These are phyloP conservation scores for Xenopus laevis DNA, from an alignment of 2,113 vertebrate species.

Conservation along the genomic window DNA sequence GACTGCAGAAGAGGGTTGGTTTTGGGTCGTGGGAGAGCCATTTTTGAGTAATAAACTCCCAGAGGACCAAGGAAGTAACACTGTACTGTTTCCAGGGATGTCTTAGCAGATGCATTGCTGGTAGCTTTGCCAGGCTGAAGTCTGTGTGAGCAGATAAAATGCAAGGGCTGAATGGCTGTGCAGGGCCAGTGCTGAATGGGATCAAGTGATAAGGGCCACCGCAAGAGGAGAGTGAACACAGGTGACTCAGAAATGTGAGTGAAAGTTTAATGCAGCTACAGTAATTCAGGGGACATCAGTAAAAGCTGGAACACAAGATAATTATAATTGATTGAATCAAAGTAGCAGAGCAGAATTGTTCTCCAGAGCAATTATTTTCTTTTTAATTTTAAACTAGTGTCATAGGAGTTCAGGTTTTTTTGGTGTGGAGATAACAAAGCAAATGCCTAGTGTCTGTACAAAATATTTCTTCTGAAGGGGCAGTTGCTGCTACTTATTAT, in stretches of 20 bases:
- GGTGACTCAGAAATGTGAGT: constrained; percentile 74
- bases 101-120: constrained; percentile 54
- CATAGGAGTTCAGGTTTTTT: constrained; percentile 64
- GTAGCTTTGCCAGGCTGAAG: constrained; percentile 74
- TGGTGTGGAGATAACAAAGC: constrained; percentile 67
- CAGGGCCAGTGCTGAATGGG: constrained; percentile 75
- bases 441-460: constrained; percentile 58
- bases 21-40: constrained; percentile 65
- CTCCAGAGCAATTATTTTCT: constrained; percentile 67
- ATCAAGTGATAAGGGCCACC: constrained; percentile 86
- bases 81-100: constrained; percentile 63
- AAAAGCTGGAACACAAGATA: constrained; percentile 71
- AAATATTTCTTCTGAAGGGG: constrained; percentile 24
- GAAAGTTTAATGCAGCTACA: constrained; percentile 73
- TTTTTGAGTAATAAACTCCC: constrained; percentile 77
- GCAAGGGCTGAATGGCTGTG: constrained; percentile 75
- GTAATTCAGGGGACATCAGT: constrained; percentile 59
- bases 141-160: constrained; percentile 87
- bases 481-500: constrained; percentile 11
- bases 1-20: constrained; percentile 60
- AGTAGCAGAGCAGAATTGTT: constrained; percentile 66
- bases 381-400: constrained; percentile 59
- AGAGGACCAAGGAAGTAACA: constrained; percentile 64
- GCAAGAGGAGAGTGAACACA: constrained; percentile 62
- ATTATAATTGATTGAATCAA: constrained; percentile 78